Conservation (phyloP, 2,797 vertebrate species). For the Artibeus lituratus region DNA sequence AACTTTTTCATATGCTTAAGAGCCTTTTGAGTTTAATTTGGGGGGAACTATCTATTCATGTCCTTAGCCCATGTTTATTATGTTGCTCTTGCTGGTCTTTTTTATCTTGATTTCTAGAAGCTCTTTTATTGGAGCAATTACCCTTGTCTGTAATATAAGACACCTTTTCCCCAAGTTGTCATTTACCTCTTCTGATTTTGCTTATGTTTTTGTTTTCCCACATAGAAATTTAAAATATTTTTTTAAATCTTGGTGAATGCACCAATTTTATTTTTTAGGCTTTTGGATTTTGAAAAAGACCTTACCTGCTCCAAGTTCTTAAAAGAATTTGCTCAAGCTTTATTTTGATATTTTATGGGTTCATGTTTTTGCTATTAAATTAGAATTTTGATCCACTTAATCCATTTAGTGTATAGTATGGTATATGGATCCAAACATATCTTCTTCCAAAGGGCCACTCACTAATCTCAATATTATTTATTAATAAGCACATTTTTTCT, state of each 20-base stretch:
- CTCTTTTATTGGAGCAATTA: background rate
- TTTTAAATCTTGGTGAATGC: background rate
- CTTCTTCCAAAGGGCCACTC: background rate
- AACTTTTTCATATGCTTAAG: background rate
- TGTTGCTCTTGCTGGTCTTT: background rate
- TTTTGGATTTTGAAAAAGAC: conserved; percentile 2
- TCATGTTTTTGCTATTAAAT: background rate
- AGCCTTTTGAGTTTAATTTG: background rate
- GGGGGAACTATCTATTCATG: background rate
- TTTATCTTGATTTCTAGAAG: conserved; percentile 15
- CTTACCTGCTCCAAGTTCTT: background rate
- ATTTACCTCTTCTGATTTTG: background rate
- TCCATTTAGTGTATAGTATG: background rate
- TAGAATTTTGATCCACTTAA: background rate
- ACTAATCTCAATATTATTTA: background rate
- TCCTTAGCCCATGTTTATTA: background rate
- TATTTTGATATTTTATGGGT: background rate
- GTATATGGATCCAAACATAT: background rate
- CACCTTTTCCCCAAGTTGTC: background rate
- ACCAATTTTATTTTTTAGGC: background rate
- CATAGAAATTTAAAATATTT: background rate
- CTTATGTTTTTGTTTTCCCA: background rate
- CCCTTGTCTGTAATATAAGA: background rate
- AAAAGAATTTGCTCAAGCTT: background rate
- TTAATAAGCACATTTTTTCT: background rate